A percentile compares a stretch with the other conserved stretches of the same genome.
phyloP scores from a whole-genome alignment of 2,113 vertebrate species.

The Cheirogaleus medius region DNA sequence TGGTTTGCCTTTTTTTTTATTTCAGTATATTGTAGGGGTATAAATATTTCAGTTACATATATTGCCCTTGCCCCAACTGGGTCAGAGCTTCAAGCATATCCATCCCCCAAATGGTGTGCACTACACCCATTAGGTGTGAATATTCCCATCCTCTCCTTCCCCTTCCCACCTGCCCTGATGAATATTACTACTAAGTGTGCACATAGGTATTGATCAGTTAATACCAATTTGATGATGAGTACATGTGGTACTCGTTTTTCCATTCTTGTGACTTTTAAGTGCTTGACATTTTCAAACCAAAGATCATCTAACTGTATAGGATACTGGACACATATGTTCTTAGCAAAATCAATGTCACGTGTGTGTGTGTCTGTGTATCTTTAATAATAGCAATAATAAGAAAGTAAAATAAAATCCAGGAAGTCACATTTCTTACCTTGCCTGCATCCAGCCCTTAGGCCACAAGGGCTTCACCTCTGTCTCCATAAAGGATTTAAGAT shows the following conservation, averaged over 20 bases:
- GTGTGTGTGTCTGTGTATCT: background rate
- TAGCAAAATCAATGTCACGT: background rate
- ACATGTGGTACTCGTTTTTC: no score
- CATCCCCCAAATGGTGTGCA: no score
- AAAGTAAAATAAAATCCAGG: slow-evolving; percentile 37
- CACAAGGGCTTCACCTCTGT: slow-evolving; percentile 97
- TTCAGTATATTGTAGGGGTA: no score
- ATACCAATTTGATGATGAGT: no score
- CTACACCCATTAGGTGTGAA: no score
- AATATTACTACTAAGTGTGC: no score
- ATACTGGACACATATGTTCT: background rate
- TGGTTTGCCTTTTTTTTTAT: background rate
- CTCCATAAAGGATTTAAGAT: slow-evolving; percentile 99
- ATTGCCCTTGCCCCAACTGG: no score
- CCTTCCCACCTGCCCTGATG: no score
- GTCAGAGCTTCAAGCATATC: no score
- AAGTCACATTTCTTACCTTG: slow-evolving; percentile 86
- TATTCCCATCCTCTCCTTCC: no score
- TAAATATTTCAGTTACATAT: no score
- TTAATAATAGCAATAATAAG: slow-evolving; percentile 22
- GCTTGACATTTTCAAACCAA: slow-evolving; percentile 12
- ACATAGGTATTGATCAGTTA: no score
- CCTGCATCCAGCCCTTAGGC: slow-evolving; percentile 99
- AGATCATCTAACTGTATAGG: background rate
- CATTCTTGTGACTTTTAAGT: background rate